Base-by-base conservation (phyloP, 1,140 invertebrate species). In the Eulimnadia texana region DNA sequence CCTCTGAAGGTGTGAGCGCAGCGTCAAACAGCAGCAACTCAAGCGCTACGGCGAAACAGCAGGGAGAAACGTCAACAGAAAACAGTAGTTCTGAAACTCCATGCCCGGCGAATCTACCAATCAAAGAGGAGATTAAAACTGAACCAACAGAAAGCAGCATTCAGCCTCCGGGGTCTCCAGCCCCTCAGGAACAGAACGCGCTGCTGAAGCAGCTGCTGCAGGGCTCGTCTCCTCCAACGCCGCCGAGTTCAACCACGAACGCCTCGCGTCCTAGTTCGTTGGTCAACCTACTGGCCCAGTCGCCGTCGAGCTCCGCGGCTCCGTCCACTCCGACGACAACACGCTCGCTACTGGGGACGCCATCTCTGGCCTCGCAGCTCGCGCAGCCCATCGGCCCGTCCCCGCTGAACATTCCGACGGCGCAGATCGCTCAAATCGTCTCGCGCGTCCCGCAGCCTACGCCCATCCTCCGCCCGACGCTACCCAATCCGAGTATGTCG, bases 181-280 rank as follows among this genome's bases (percentile, higher is more conserved):
- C 33, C 16, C 33, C 33, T 42, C 33, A 42, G 16, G 33, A 42
- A 42, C 88, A 92, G 70, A 93, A 94, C 75, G 90, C 91, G 10
- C 72, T 95, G 19, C 71, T 95, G 20, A 94, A 94, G 69, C 88
- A 94, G 71, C 74, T 95, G 24, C 71, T 95, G 20, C 89, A 93
- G 71, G 93, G 80, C 79, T 3, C 78, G 42, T 71, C 72, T 16
- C 28, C 49, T 47, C 24, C 57, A 24, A 53, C 58, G 3, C 58
- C 60, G 1, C 66, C 67, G 61, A 66, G 66, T 3, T 16, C 67
- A 20, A 62, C 78, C 82, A 0, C 81, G 77, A 42, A 42, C 33
- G 33, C 6, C 33, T 16, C 52, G 22, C 24, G 28, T 13, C 52
- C 52, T 20, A 57, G 24, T 2, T 57, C 55, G 2, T 9, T 57